These are phyloP conservation scores for Agrotis ipsilon DNA, from an alignment of 2,888 invertebrate species.

Conservation along the genomic window DNA sequence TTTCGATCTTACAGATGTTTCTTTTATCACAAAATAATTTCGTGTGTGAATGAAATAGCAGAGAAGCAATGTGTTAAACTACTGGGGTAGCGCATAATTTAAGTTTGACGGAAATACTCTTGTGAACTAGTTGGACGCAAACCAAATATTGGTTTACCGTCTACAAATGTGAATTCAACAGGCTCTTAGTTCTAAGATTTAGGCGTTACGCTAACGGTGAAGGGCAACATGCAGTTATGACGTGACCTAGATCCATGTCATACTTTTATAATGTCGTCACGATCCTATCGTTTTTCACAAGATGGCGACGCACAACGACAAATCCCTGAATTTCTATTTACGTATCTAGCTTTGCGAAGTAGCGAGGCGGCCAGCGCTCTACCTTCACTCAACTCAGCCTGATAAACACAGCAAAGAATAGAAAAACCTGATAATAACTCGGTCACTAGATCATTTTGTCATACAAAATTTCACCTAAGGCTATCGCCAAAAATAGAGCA, in stretches of 20 bases:
- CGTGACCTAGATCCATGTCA: slow-evolving; percentile 82
- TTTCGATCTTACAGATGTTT: neutral
- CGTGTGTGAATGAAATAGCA: neutral
- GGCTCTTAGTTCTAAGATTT: slow-evolving; percentile 24
- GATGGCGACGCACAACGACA: slow-evolving; percentile 90
- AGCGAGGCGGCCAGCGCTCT: slow-evolving; percentile 71
- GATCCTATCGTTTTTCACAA: slow-evolving; percentile 91
- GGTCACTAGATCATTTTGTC: slow-evolving; percentile 84
- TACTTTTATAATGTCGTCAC: slow-evolving; percentile 87
- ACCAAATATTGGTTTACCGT: slow-evolving; percentile 49
- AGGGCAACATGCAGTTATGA: slow-evolving; percentile 57
- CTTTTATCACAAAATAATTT: neutral
- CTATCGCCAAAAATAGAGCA: slow-evolving; percentile 89
- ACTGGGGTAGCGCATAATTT: slow-evolving; percentile 20
- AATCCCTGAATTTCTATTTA: slow-evolving; percentile 91
- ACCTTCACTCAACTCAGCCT: slow-evolving; percentile 54
- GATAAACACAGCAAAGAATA: slow-evolving; percentile 63
- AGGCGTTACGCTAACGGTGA: slow-evolving; percentile 8
- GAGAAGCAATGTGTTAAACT: neutral
- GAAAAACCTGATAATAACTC: slow-evolving; percentile 69
- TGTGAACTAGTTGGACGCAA: slow-evolving; percentile 39
- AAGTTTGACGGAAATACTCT: slow-evolving; percentile 30
- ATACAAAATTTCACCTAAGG: slow-evolving; percentile 85
- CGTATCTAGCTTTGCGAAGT: slow-evolving; percentile 86
- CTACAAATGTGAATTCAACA: slow-evolving; percentile 26